These are phyloP conservation scores for Oscheius sp. DNA, from an alignment of 1,140 invertebrate genomes.

Conservation along the genomic window DNA sequence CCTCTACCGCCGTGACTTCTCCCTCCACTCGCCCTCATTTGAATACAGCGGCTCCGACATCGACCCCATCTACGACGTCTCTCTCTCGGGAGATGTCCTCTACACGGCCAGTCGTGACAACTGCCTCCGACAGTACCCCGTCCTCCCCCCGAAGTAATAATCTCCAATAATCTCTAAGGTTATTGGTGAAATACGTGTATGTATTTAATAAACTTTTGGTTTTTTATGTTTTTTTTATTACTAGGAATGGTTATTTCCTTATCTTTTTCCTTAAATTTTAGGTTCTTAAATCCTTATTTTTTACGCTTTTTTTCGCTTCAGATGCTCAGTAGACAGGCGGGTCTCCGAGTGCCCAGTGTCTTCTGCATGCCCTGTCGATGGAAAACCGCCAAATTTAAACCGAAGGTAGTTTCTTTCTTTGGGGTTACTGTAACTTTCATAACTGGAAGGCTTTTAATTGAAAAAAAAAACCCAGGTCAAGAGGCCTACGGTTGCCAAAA, in stretches of 20 bases:
- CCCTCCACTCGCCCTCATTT: conserved; percentile 62
- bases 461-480: too few relatives aligned
- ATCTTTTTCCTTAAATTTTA: too few relatives aligned
- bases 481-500: too few relatives aligned
- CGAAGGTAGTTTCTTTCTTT: conserved; percentile 36
- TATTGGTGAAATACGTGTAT: too few relatives aligned
- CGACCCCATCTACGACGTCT: conserved; percentile 65
- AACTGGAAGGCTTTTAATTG: too few relatives aligned
- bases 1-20: conserved; percentile 69
- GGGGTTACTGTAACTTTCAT: not conserved
- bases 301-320: too few relatives aligned
- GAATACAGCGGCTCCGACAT: conserved; percentile 70
- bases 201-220: too few relatives aligned
- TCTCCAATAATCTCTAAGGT: too few relatives aligned
- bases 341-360: not conserved
- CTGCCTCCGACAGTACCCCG: conserved; percentile 61
- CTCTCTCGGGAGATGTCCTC: conserved; percentile 54
- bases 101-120: conserved; percentile 63
- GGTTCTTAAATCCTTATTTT: too few relatives aligned
- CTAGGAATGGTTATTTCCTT: too few relatives aligned
- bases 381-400: conserved; percentile 50
- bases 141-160: too few relatives aligned
- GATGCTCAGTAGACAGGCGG: not conserved
- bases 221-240: too few relatives aligned
- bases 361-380: conserved; percentile 8